These are phyloP conservation scores for Ochropacha duplaris DNA, from an alignment of 2,888 invertebrate species.

Conservation along the genomic window DNA sequence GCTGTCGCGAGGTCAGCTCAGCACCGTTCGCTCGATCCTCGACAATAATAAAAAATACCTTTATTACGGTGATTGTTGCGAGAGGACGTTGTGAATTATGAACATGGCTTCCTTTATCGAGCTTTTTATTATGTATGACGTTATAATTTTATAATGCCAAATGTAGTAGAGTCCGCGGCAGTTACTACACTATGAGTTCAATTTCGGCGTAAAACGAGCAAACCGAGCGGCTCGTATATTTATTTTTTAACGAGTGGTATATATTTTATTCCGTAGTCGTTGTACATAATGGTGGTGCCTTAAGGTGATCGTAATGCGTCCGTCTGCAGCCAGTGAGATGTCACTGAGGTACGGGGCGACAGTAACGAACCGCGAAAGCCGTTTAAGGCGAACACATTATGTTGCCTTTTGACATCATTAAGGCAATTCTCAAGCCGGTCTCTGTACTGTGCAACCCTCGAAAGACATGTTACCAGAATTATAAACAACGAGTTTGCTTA, in stretches of 20 bases:
- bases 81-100: conserved; percentile 59
- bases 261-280: conserved; percentile 43
- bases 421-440: conserved; percentile 46
- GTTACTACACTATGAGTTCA: conserved; percentile 23
- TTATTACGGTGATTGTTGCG: conserved; percentile 48
- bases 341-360: conserved; percentile 59
- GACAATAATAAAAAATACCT: conserved; percentile 45
- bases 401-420: conserved; percentile 80
- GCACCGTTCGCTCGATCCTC: conserved; percentile 38
- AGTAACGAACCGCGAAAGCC: conserved; percentile 72
- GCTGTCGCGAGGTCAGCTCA: conserved; percentile 53
- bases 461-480: conserved; percentile 33
- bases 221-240: conserved; percentile 33
- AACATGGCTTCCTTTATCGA: conserved; percentile 49
- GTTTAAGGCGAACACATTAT: conserved; percentile 71
- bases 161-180: conserved; percentile 20
- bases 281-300: conserved; percentile 49
- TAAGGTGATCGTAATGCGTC: conserved; percentile 51
- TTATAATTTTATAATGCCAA: conserved; percentile 57
- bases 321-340: conserved; percentile 68
- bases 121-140: conserved; percentile 47
- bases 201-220: conserved; percentile 38
- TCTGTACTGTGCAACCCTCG: conserved; percentile 33
- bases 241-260: conserved; percentile 50
- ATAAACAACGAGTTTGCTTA: conserved; percentile 11